phyloP scores from a whole-genome alignment of 1,140 invertebrate genomes.

The Protaetia brevitarsis region DNA sequence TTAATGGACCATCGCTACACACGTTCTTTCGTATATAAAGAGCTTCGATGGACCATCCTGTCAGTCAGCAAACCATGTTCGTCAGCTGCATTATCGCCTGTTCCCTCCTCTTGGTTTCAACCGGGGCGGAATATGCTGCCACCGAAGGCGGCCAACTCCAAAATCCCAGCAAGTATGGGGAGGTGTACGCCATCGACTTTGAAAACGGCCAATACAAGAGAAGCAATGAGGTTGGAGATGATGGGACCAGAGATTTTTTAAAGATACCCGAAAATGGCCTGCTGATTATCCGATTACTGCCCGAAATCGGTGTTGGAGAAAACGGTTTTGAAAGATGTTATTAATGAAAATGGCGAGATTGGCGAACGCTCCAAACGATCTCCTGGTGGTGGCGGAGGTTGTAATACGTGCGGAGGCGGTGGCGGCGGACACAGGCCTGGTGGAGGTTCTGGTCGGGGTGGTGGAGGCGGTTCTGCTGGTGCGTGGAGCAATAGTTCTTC shows the following conservation, averaged over 20 bases:
- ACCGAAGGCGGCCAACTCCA: neutral
- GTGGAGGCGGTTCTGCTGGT: conserved; percentile 29
- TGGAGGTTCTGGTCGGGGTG: conserved; percentile 20
- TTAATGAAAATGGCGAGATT: neutral
- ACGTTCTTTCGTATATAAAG: neutral
- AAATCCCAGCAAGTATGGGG: neutral
- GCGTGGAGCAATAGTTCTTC: neutral
- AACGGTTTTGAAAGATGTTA: neutral
- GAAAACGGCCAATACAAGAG: neutral
- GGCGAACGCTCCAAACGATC: neutral
- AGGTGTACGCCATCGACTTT: neutral
- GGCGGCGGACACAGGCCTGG: conserved; percentile 11
- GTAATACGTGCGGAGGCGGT: conserved; percentile 21
- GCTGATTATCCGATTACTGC: neutral
- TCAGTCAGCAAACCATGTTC: neutral
- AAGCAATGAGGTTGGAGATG: neutral
- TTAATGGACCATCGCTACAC: no score
- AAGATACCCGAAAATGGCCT: neutral
- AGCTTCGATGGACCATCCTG: neutral
- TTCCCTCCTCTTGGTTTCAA: neutral
- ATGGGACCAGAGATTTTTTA: neutral
- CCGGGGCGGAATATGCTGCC: neutral
- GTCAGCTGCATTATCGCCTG: neutral
- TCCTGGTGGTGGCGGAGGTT: conserved; percentile 22
- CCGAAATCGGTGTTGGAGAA: neutral